Evolutionary conservation across 1,140 invertebrate genomes (phyloP).

Genomic region (Trichonephila clavipes): DNA sequence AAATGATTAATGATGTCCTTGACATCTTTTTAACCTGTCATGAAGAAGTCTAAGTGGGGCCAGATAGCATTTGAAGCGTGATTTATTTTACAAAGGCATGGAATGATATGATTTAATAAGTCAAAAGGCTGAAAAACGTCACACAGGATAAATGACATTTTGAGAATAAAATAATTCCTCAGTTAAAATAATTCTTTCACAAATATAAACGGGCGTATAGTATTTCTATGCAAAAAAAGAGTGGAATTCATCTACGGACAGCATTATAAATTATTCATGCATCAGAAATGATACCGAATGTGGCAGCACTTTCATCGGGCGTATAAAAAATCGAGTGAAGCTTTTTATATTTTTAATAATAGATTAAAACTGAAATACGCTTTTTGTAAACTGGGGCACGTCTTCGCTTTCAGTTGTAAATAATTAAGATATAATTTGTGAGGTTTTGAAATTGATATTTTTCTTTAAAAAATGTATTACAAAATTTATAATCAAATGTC

Average conservation of each 20-base stretch:
- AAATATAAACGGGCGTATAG: not conserved
- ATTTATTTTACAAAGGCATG: not conserved
- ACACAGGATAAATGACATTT: not conserved
- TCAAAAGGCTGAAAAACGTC: not conserved
- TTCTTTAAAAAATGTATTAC: no score
- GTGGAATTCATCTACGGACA: not conserved
- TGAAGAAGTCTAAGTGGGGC: not conserved
- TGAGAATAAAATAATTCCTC: not conserved
- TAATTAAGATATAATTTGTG: no score
- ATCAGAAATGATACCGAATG: not conserved
- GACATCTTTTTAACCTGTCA: slow-evolving; percentile 6
- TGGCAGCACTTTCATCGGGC: no score
- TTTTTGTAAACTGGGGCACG: no score
- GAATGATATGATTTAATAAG: not conserved
- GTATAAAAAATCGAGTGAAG: no score
- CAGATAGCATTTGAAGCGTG: not conserved
- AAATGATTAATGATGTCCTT: not conserved
- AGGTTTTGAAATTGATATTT: no score
- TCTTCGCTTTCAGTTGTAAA: no score
- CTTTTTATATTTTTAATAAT: no score
- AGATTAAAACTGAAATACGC: no score
- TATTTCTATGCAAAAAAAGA: not conserved
- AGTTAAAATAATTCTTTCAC: not conserved
- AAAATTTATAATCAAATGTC: no score
- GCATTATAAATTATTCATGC: not conserved